These are phyloP conservation scores for Semnopithecus entellus DNA, from an alignment of 2,113 vertebrate species.

Conservation along the genomic window DNA sequence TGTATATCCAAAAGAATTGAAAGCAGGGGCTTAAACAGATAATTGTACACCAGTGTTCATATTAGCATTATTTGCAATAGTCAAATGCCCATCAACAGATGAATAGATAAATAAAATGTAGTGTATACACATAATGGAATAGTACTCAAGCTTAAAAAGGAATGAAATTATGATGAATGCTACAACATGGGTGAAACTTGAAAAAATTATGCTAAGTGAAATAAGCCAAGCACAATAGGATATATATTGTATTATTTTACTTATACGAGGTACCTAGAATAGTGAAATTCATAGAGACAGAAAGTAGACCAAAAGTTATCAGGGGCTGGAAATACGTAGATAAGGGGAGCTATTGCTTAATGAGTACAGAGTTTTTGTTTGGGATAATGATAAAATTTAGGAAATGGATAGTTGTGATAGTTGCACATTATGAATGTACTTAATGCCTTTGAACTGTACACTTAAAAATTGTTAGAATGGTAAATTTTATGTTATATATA, in stretches of 20 bases:
- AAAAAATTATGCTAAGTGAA: neutral
- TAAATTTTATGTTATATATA: neutral
- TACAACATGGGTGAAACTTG: neutral
- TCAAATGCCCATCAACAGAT: neutral
- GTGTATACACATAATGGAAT: neutral
- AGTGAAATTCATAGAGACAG: neutral
- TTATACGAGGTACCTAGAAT: neutral
- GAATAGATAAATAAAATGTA: neutral
- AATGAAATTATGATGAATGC: too few relatives aligned
- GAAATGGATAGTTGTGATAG: neutral
- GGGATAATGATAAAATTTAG: neutral
- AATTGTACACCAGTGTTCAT: neutral
- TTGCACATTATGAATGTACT: neutral
- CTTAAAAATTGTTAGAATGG: neutral
- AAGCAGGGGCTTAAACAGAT: neutral
- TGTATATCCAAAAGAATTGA: neutral
- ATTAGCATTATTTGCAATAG: neutral
- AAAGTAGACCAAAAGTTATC: neutral
- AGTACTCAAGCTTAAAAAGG: neutral
- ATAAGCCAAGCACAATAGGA: neutral
- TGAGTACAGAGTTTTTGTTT: neutral
- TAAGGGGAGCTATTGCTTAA: neutral
- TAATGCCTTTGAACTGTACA: neutral
- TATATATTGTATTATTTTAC: neutral
- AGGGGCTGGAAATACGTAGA: rapidly evolving